Evolutionary conservation across 2,113 vertebrate species (phyloP), one percentile per base, ranked within the genome.

Genomic region (Pygoscelis adeliae): DNA sequence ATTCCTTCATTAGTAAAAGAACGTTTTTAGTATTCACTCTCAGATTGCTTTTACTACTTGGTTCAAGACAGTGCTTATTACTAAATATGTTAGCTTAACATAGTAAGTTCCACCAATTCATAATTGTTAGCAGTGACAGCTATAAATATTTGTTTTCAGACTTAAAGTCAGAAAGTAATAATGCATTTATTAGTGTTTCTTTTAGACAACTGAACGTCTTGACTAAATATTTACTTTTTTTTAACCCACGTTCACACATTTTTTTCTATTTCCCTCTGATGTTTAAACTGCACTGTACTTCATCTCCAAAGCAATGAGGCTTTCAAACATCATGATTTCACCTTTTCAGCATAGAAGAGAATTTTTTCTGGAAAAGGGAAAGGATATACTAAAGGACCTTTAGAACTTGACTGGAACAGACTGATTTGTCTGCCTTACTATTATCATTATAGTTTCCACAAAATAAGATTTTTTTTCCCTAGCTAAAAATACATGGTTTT

Each of bases 1-100:
- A 82, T 95, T 98, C 95, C 85, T 97, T 97, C 84, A 94, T 93
- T 96, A 87, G 94, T 82, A 97, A 95, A 97, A 98, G 92, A 78
- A 66, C 55, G 90, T 91, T 98, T 97, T 97, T 96, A 97, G 93
- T 95, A 97, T 97, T 98, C 96, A 83, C 38, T 86, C 74, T 83
- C 74, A 96, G 88, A 95, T 73, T 97, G 93, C 38, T 92, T 97
- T 98, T 96, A 95, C 69, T 96, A 73, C 84, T 97, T 80, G n/a
- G 76, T 97, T 96, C 67, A 87, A 84, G 74, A 73, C 61, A 90
- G 66, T 70, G 59, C 74, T 90, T 96, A 92, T 90, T 96, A 85
- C 44, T 87, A 94, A 96, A 53, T 85, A 72, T 70, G 79, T 92
- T 92, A 53, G 76, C 62, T 93, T 87, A 90, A 92, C 74, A 55